phyloP scores from a whole-genome alignment of 2,888 invertebrate genomes.

The Crepidodera aurea region DNA sequence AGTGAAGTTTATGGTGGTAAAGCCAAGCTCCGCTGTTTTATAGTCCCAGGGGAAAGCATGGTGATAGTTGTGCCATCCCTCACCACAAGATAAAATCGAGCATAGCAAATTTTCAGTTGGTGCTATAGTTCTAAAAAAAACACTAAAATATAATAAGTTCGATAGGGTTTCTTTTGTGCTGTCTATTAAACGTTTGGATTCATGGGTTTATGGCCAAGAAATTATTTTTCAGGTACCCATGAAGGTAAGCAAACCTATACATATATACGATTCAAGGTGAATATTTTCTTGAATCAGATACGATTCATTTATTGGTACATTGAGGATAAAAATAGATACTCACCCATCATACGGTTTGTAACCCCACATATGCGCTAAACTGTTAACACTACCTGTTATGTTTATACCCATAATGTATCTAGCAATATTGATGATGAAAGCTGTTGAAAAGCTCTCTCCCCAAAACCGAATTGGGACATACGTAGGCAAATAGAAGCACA shows the following conservation, averaged over 20 bases:
- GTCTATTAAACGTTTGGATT: too few relatives aligned
- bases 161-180: too few relatives aligned
- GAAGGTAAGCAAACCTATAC: too few relatives aligned
- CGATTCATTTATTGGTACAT: too few relatives aligned
- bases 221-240: too few relatives aligned
- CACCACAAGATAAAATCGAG: slow-evolving; percentile 77
- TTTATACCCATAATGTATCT: slow-evolving; percentile 82
- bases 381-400: slow-evolving; percentile 88
- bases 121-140: slow-evolving; percentile 69
- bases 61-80: slow-evolving; percentile 89
- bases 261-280: too few relatives aligned
- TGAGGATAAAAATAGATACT: slow-evolving; percentile 49
- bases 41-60: slow-evolving; percentile 74
- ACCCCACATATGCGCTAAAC: slow-evolving; percentile 85
- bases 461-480: slow-evolving; percentile 77
- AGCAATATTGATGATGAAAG: slow-evolving; percentile 76
- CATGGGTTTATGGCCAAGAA: too few relatives aligned
- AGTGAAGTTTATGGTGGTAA: slow-evolving; percentile 69
- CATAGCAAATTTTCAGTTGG: slow-evolving; percentile 77
- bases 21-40: slow-evolving; percentile 64
- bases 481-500: slow-evolving; percentile 81
- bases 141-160: background rate
- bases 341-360: slow-evolving; percentile 78
- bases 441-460: slow-evolving; percentile 74
- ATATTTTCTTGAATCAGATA: too few relatives aligned